These are phyloP conservation scores for Pachydiplax longipennis DNA, from an alignment of 2,888 invertebrate genomes.

Conservation along the genomic window DNA sequence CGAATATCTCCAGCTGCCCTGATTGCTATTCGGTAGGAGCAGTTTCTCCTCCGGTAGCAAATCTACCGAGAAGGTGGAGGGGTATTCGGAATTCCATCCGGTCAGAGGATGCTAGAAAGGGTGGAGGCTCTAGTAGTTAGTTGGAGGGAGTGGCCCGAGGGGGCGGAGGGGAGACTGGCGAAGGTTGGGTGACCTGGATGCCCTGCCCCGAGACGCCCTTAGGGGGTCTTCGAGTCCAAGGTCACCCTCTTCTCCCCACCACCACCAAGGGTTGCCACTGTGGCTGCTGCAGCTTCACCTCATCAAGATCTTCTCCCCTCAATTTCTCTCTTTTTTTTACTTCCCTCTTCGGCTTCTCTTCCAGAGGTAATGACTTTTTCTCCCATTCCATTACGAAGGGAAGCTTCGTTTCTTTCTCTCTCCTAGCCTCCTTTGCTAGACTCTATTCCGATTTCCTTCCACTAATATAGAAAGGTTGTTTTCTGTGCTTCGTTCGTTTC, in stretches of 20 bases:
- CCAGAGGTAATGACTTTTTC: neutral
- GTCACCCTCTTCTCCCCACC: slow-evolving; percentile 18
- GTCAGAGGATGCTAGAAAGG: neutral
- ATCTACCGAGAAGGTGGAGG: neutral
- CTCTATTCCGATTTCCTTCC: too few species aligned
- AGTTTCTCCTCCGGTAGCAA: neutral
- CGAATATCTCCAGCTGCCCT: too few species aligned
- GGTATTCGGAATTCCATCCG: neutral
- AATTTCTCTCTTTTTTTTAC: neutral
- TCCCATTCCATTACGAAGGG: neutral
- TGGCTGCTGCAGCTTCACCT: neutral
- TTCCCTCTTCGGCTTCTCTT: neutral
- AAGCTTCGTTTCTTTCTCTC: neutral
- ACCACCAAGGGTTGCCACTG: neutral
- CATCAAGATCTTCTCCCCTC: neutral
- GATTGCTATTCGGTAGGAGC: too few species aligned
- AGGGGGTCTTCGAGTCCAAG: slow-evolving; percentile 34
- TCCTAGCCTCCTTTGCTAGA: neutral
- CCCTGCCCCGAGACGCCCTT: slow-evolving; percentile 27
- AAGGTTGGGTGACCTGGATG: slow-evolving; percentile 33
- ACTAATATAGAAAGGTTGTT: too few species aligned
- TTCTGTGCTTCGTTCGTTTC: too few species aligned
- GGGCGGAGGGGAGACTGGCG: neutral
- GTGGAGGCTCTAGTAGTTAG: neutral
- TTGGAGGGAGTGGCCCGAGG: neutral